These are phyloP conservation scores for Leucoraja ocellata DNA, from an alignment of 2,797 vertebrate species.

Conservation along the genomic window DNA sequence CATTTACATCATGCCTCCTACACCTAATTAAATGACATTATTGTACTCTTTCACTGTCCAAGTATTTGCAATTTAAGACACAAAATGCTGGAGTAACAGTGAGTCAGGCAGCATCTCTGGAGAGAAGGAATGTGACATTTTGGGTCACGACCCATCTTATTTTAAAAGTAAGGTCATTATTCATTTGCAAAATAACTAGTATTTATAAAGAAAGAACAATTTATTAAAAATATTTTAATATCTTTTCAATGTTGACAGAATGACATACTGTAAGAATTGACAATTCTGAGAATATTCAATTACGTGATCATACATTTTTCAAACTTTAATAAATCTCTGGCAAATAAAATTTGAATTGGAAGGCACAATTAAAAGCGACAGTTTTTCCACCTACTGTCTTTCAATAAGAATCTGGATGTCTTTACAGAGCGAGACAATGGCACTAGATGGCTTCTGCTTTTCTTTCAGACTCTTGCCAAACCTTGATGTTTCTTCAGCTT, in stretches of 20 bases:
- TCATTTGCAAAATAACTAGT: neutral
- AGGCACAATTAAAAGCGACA: neutral
- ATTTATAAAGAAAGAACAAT: neutral
- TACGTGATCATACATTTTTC: neutral
- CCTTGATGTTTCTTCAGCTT: neutral
- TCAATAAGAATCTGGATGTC: conserved; percentile 39
- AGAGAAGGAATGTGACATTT: no score
- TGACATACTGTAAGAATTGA: neutral
- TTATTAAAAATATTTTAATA: neutral
- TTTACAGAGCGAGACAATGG: conserved; percentile 49
- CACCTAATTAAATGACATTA: neutral
- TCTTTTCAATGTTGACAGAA: neutral
- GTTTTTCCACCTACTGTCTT: neutral
- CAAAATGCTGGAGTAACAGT: no score
- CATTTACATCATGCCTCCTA: neutral
- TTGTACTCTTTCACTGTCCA: no score
- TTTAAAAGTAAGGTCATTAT: neutral
- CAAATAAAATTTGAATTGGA: neutral
- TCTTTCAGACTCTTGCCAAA: neutral
- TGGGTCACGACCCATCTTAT: no score
- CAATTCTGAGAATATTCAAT: neutral
- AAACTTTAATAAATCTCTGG: no score
- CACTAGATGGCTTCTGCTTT: conserved; percentile 42
- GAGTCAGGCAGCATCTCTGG: no score
- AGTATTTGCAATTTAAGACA: no score